Evolutionary conservation across 2,888 invertebrate genomes (phyloP).

Genomic region (Eulithis prunata): DNA sequence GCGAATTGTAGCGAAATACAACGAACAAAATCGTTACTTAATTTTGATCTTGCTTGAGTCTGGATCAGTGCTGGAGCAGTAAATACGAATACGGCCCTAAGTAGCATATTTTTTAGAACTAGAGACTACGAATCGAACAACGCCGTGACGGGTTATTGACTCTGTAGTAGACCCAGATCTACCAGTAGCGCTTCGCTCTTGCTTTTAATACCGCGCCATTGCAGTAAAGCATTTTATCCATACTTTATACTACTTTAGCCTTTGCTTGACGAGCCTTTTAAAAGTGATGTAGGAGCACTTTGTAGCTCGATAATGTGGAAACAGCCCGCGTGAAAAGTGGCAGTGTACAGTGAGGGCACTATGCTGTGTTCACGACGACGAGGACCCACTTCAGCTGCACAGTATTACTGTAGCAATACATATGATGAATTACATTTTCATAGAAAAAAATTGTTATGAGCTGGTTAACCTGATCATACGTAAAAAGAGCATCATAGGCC

Average conservation of each 20-base stretch:
- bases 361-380: conserved; percentile 44
- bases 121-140: no score
- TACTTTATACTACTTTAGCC: conserved; percentile 38
- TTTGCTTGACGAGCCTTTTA: conserved; percentile 58
- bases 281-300: conserved; percentile 61
- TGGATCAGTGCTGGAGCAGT: no score
- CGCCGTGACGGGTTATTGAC: no score
- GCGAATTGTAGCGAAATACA: no score
- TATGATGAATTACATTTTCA: not conserved
- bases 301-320: conserved; percentile 60
- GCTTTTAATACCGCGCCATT: conserved; percentile 4
- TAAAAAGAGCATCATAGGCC: no score
- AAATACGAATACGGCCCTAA: no score
- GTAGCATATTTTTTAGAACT: no score
- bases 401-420: conserved; percentile 6
- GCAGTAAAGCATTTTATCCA: conserved; percentile 42
- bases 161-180: not conserved
- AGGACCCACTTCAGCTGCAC: conserved; percentile 30
- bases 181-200: not conserved
- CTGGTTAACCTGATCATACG: no score
- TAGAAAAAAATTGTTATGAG: not conserved
- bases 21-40: no score
- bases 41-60: no score
- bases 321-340: conserved; percentile 58
- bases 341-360: conserved; percentile 46